Evolutionary conservation across 2,888 invertebrate species (phyloP), one percentile per base, ranked within the genome.

Genomic region (Epiblema foenella): DNA sequence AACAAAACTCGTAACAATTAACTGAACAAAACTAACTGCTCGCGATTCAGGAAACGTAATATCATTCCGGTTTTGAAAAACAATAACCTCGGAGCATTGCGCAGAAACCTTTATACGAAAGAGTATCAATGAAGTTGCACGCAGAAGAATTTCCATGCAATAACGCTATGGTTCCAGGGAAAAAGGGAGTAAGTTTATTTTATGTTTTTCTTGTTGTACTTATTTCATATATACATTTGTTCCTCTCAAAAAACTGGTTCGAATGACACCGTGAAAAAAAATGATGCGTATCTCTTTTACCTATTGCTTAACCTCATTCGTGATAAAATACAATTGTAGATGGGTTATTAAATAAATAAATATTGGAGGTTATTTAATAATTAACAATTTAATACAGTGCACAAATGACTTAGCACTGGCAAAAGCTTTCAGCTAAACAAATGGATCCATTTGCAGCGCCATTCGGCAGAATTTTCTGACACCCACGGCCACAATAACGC

Each of bases 71-170:
- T 89, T 89, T 91, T 87, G 90, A 89, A 90, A 91, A 93, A 93
- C 93, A 93, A 93, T 93, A 93, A 91, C 88, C 87, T 79, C 81
- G 85, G 88, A 89, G 88, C 88, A 90, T 88, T 84, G 87, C 86
- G 82, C 83, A 84, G 89, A 84, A 88, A 87, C 88, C 90, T 90
- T 89, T 91, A 90, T 87, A 90, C 89, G 88, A 89, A 90, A 89
- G 89, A 80, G 84, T 87, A 86, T 87, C 89, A 89, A 92, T 93
- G 91, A 89, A 93, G 89, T 91, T 92, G 93, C 91, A 92, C 89
- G 87, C 85, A 87, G 84, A 89, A 88, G 91, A 89, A 91, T 93
- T 90, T 92, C 91, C 91, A 92, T 93, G 93, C 93, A 92, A 93
- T 93, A 92, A 93, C 89, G 87, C 85, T 80, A 81, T 85, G 84